phyloP scores from a whole-genome alignment of 2,797 vertebrate genomes.

The Ambastaia sidthimunki region DNA sequence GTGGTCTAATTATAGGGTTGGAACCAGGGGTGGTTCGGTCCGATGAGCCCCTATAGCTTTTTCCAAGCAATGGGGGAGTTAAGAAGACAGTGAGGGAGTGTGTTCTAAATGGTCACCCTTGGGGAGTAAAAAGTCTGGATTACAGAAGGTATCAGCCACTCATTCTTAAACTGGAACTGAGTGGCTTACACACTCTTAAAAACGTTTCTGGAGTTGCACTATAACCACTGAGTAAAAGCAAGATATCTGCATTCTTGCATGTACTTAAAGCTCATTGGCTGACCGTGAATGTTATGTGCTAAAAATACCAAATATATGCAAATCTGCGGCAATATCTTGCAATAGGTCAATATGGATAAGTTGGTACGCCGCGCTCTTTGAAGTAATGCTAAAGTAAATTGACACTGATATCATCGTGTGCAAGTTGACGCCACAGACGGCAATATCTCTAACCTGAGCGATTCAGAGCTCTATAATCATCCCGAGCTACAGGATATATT shows the following conservation, averaged over 20 bases:
- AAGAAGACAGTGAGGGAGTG: constrained; percentile 18
- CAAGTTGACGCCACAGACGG: neutral
- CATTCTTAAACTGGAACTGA: neutral
- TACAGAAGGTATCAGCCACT: constrained; percentile 11
- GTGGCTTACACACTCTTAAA: neutral
- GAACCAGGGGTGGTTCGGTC: constrained; percentile 37
- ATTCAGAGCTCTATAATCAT: constrained; percentile 19
- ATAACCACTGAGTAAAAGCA: neutral
- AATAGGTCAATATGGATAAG: constrained; percentile 15
- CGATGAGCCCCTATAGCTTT: constrained; percentile 24
- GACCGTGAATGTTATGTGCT: neutral
- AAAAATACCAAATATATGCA: constrained; percentile 8
- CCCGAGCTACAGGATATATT: constrained; percentile 16
- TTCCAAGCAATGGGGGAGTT: constrained; percentile 13
- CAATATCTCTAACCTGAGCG: neutral
- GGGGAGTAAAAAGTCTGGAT: constrained; percentile 17
- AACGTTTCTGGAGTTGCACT: neutral
- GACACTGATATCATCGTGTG: neutral
- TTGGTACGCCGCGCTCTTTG: constrained; percentile 1
- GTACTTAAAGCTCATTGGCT: constrained; percentile 17
- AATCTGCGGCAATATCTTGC: neutral
- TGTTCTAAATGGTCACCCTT: constrained; percentile 1
- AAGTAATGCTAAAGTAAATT: constrained; percentile 28
- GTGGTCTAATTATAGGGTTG: constrained; percentile 45
- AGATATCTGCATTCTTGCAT: neutral